phyloP scores from a whole-genome alignment of 2,797 vertebrate species.

The Lithobates sylvaticus region DNA sequence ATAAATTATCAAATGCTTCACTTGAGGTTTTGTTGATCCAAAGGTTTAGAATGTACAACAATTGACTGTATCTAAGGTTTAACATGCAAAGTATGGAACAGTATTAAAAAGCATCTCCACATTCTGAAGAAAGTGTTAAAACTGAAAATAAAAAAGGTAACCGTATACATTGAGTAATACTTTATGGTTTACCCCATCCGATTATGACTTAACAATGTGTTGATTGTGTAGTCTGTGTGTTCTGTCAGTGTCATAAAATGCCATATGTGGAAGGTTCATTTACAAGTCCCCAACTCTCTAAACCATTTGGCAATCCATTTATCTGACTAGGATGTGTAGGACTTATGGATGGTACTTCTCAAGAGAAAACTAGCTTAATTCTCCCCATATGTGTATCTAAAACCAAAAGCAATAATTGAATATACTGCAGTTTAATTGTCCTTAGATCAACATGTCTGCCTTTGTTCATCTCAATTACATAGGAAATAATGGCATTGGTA shows the following conservation, averaged over 20 bases:
- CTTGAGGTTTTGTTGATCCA: too few species aligned
- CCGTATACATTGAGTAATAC: background rate
- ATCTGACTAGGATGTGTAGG: background rate
- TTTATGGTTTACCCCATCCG: background rate
- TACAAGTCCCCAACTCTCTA: background rate
- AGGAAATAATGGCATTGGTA: too few species aligned
- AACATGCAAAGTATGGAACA: too few species aligned
- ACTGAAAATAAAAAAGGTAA: background rate
- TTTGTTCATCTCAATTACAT: too few species aligned
- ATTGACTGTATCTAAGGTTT: too few species aligned
- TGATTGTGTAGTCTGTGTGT: background rate
- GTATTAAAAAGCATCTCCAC: background rate
- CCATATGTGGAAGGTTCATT: background rate
- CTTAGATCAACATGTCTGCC: too few species aligned
- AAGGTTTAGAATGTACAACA: too few species aligned
- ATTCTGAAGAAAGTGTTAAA: background rate
- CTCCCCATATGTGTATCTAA: too few species aligned
- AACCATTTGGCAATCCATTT: background rate
- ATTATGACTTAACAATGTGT: background rate
- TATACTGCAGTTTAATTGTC: too few species aligned
- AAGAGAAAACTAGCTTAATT: background rate
- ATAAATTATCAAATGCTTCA: too few species aligned
- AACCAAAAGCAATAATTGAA: too few species aligned
- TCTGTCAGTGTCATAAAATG: background rate
- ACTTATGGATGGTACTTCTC: background rate